Evolutionary conservation across 2,888 invertebrate species (phyloP).

Genomic region (Dryocosmus kuriphilus): DNA sequence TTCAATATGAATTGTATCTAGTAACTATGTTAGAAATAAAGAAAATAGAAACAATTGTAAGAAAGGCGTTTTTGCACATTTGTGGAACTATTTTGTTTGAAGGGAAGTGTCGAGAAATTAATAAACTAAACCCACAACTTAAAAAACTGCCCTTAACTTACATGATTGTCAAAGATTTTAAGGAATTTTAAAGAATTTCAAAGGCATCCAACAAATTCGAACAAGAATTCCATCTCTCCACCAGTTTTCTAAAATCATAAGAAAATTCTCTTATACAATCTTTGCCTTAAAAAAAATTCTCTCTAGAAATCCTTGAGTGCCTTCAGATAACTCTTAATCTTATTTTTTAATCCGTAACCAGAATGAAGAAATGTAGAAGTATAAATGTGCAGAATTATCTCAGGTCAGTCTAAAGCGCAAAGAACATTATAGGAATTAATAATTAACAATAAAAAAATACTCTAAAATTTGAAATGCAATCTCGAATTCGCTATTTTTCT

Average conservation of each 20-base stretch:
- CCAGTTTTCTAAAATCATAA: slow-evolving; percentile 31
- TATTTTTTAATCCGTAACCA: neutral
- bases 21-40: neutral
- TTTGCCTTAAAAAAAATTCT: neutral
- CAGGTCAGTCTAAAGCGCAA: neutral
- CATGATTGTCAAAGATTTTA: slow-evolving; percentile 17
- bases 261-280: neutral
- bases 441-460: neutral
- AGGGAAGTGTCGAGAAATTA: neutral
- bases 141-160: slow-evolving; percentile 26
- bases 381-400: slow-evolving; percentile 5
- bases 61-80: neutral
- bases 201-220: slow-evolving; percentile 28
- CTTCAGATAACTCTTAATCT: neutral
- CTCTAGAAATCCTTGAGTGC: neutral
- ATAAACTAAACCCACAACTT: slow-evolving; percentile 9
- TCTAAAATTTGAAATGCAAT: neutral
- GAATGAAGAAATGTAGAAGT: neutral
- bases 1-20: neutral
- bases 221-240: slow-evolving; percentile 4
- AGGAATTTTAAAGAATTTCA: slow-evolving; percentile 32
- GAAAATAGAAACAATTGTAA: slow-evolving; percentile 6
- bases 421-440: neutral
- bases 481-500: neutral
- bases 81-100: neutral